A percentile compares a stretch with the other conserved stretches of the same genome.
Evolutionary conservation across 92 coral and sea anemone species (phyloP).

Genomic region (Paramuricea clavata): DNA sequence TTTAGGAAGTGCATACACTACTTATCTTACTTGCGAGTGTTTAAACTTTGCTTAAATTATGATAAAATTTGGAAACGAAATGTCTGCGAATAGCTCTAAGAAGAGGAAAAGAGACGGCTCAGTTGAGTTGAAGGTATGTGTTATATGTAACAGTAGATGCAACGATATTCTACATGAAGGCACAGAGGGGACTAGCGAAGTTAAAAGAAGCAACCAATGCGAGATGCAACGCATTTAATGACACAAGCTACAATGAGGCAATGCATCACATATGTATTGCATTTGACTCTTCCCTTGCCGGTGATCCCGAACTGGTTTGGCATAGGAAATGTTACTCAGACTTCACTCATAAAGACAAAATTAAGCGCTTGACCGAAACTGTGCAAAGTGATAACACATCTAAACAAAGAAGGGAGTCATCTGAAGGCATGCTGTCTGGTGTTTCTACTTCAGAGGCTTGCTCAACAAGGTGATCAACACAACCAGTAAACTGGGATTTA

Average conservation of each 20-base stretch:
- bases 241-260: conserved; percentile 28
- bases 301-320: conserved; percentile 11
- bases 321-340: conserved; percentile 52
- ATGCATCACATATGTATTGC: conserved; percentile 19
- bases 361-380: conserved; percentile 46
- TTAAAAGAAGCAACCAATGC: not conserved
- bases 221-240: not conserved
- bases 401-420: not conserved
- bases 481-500: conserved; percentile 30
- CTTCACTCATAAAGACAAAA: conserved; percentile 47
- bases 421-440: not conserved
- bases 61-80: not conserved
- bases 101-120: not conserved
- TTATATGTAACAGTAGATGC: not conserved
- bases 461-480: conserved; percentile 4
- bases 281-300: not conserved
- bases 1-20: too few species aligned
- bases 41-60: too few species aligned
- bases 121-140: not conserved
- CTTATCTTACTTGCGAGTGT: too few species aligned
- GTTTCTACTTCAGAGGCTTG: not conserved
- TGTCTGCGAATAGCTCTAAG: not conserved
- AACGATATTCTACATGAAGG: not conserved
- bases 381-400: not conserved
- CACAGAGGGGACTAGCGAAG: not conserved